These are phyloP conservation scores for Stigmatopora argus DNA, from an alignment of 2,113 vertebrate species.

Conservation along the genomic window DNA sequence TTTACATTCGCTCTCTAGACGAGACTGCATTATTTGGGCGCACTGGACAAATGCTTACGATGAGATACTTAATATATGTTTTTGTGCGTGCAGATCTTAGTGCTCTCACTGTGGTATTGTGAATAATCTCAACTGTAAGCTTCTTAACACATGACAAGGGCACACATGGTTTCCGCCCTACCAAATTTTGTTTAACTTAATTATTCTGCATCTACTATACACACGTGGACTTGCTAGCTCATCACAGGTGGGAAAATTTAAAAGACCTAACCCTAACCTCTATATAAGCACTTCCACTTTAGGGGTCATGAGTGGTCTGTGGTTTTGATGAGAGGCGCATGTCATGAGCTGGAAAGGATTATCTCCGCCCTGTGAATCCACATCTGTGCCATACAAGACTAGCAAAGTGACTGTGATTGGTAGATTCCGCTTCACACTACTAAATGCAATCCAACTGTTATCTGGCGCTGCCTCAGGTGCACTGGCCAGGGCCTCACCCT, in stretches of 20 bases:
- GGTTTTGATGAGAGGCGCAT: conserved; percentile 46
- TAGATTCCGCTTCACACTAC: conserved; percentile 48
- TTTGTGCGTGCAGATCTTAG: conserved; percentile 5
- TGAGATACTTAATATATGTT: not conserved
- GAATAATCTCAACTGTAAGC: conserved; percentile 55
- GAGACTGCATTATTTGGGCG: not conserved
- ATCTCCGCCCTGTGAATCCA: conserved; percentile 47
- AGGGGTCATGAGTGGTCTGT: conserved; percentile 18
- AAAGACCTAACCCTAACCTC: conserved; percentile 19
- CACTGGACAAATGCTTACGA: not conserved
- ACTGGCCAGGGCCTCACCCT: conserved; percentile 3
- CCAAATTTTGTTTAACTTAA: not conserved
- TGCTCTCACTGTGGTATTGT: conserved; percentile 37
- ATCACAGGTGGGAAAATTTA: conserved; percentile 40
- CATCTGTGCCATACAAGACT: conserved; percentile 48
- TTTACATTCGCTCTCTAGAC: not conserved
- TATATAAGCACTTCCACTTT: conserved; percentile 32
- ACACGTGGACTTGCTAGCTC: conserved; percentile 4
- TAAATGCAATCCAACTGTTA: conserved; percentile 46
- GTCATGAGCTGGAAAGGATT: conserved; percentile 46
- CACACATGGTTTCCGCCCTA: conserved; percentile 35
- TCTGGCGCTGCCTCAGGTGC: conserved; percentile 30
- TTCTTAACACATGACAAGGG: conserved; percentile 57
- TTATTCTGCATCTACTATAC: not conserved
- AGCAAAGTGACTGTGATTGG: conserved; percentile 40